These are phyloP conservation scores for Sialis lutaria DNA, from an alignment of 2,888 invertebrate genomes.

Conservation along the genomic window DNA sequence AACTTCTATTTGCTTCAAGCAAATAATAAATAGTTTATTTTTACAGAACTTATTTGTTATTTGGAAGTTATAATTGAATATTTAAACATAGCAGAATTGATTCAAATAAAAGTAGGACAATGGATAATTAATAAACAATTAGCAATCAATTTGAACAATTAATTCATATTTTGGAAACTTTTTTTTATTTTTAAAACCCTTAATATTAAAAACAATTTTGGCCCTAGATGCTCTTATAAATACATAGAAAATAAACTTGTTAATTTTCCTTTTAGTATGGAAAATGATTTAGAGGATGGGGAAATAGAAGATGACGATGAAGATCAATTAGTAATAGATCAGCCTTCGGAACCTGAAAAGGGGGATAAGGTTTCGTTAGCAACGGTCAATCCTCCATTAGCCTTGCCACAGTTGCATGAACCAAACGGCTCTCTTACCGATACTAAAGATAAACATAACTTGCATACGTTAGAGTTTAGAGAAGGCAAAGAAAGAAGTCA, in stretches of 20 bases:
- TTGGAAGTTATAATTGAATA: too few species aligned
- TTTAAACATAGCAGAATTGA: too few species aligned
- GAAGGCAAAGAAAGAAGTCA: neutral
- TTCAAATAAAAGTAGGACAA: too few species aligned
- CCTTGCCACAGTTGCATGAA: slow-evolving; percentile 16
- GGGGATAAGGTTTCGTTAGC: slow-evolving; percentile 10
- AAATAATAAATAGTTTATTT: too few species aligned
- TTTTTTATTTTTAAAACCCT: neutral
- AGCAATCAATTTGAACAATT: neutral
- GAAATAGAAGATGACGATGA: slow-evolving; percentile 61
- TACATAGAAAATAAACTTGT: neutral
- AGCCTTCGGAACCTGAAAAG: slow-evolving; percentile 21
- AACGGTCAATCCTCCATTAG: slow-evolving; percentile 9
- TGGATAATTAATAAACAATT: too few species aligned
- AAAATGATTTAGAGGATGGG: slow-evolving; percentile 69
- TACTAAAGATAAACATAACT: slow-evolving; percentile 9
- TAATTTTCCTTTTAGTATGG: slow-evolving; percentile 9
- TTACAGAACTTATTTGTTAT: too few species aligned
- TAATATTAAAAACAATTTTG: neutral
- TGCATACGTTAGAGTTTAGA: too few species aligned
- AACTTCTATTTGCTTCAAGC: too few species aligned
- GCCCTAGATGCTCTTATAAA: too few species aligned
- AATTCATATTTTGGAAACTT: neutral
- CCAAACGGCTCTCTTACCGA: slow-evolving; percentile 22
- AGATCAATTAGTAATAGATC: slow-evolving; percentile 30